Evolutionary conservation across 2,113 vertebrate species (phyloP), one percentile per base, ranked within the genome.

Genomic region (Lagopus muta): DNA sequence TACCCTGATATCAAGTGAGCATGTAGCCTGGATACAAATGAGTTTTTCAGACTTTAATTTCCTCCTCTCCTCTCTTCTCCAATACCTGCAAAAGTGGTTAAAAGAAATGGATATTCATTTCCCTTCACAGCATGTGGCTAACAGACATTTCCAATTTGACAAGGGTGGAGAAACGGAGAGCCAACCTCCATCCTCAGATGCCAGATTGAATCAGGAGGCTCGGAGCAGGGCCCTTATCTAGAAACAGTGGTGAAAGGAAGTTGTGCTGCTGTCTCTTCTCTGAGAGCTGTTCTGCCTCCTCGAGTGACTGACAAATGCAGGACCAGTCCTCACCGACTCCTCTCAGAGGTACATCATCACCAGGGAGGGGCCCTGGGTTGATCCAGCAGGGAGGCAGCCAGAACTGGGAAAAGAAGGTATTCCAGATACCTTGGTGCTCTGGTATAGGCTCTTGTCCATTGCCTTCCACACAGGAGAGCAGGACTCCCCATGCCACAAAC

Each of bases 191-290:
- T 30, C 25, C 22, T 50, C 48, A 50, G 48, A 50, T 50, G 48
- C 22, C 14, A 48, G 27, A 64, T 14, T 2, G 0, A 3, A 82
- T 3, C 8, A 40, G 0, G 0, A 27, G 55, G 13, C 10, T 42
- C 36, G 47, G 70, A 40, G 13, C 28, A 48, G 28, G 21, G 11
- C 32, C 57, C 22, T 11, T 20, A n/a, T 7, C 7, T 43, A 52
- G 27, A 0, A 0, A 5, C 19, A 27, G 48, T 1, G 1, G 12
- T 5, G 14, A 66, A 69, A 43, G 28, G 21, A 54, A 61, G 8
- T 12, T 25, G 21, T 2, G 10, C 38, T 40, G 21, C 30, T 47
- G 8, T 16, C 25, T 13, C 16, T 88, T 11, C 19, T 86, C 76
- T 43, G 42, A 61, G 9, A 70, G 28, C 28, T 13, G 32, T 48